A percentile compares a stretch with the other conserved stretches of the same genome.
Conservation (phyloP, 2,113 vertebrate species). For the Daboia siamensis region DNA sequence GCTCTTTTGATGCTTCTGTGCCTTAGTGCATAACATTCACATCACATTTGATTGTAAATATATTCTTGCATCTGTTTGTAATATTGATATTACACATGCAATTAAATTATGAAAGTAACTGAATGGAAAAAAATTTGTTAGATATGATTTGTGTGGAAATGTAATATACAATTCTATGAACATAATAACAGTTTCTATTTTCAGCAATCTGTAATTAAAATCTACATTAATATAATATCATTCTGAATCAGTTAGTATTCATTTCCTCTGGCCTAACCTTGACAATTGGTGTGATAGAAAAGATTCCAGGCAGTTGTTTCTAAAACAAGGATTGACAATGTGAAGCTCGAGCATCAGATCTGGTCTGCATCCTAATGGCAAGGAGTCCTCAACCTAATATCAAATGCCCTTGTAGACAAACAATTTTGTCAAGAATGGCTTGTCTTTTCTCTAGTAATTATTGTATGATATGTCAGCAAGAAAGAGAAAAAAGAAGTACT, state of each 20-base stretch:
- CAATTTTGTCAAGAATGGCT: neutral
- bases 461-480: neutral
- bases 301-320: neutral
- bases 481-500: neutral
- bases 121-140: neutral
- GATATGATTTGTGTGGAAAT: neutral
- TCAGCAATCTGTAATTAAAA: neutral
- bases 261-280: neutral
- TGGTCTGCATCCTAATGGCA: neutral
- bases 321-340: neutral
- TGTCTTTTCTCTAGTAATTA: neutral
- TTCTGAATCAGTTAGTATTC: neutral
- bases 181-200: neutral
- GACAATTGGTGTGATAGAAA: neutral
- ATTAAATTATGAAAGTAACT: neutral
- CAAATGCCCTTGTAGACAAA: neutral
- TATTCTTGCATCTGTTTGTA: neutral
- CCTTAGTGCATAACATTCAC: neutral
- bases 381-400: neutral
- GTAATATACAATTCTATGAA: neutral
- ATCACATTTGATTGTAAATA: neutral
- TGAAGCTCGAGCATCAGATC: neutral
- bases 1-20: neutral
- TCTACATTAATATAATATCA: neutral
- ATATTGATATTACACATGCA: neutral